Percentiles rank a stretch among this genome's conserved stretches.
These are phyloP conservation scores for Mactromeris polynyma DNA, from an alignment of 2,888 invertebrate species.

Conservation along the genomic window DNA sequence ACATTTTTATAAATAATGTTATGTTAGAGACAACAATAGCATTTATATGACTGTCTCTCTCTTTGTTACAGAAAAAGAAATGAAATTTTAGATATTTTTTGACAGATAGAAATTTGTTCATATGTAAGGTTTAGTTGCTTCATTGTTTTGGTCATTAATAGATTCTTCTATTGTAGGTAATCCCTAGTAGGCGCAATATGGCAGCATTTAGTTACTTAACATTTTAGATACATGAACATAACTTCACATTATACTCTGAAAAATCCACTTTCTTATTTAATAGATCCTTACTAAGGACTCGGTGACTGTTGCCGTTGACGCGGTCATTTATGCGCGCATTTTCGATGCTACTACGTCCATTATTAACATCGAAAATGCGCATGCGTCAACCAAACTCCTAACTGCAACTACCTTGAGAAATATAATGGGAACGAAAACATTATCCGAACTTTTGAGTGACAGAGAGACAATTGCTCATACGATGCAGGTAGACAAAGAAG, in stretches of 20 bases:
- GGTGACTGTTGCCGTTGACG: slow-evolving; percentile 98
- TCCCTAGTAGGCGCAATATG: neutral
- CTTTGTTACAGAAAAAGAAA: no score
- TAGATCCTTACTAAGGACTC: slow-evolving; percentile 98
- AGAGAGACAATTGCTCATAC: slow-evolving; percentile 96
- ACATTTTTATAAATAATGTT: no score
- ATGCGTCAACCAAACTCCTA: slow-evolving; percentile 95
- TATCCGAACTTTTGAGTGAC: slow-evolving; percentile 98
- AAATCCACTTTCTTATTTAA: slow-evolving; percentile 14
- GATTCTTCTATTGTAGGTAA: slow-evolving; percentile 1
- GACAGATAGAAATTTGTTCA: neutral
- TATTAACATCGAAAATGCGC: slow-evolving; percentile 98
- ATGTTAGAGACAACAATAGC: no score
- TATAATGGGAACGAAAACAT: slow-evolving; percentile 97
- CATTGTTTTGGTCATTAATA: neutral
- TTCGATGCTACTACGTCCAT: slow-evolving; percentile 98
- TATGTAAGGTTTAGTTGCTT: neutral
- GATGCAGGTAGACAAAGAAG: slow-evolving; percentile 89
- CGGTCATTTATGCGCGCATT: slow-evolving; percentile 90
- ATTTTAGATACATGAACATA: neutral
- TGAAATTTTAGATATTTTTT: no score
- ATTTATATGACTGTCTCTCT: no score
- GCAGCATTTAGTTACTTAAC: neutral
- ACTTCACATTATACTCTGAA: neutral
- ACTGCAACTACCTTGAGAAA: slow-evolving; percentile 90